These are phyloP conservation scores for Ornithoptera priamus DNA, from an alignment of 2,888 invertebrate genomes.

Conservation along the genomic window DNA sequence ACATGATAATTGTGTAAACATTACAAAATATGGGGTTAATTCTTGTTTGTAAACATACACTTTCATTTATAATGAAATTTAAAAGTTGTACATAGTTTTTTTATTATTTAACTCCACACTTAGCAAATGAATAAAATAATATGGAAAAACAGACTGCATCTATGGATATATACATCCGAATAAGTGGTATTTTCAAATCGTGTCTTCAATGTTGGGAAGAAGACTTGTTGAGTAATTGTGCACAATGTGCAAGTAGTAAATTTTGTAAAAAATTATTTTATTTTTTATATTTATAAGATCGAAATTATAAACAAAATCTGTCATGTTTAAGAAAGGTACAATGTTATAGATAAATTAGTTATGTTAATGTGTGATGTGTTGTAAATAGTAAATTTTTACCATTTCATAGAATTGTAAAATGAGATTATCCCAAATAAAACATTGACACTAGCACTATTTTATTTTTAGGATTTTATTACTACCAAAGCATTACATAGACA, in stretches of 20 bases:
- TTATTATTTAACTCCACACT: constrained; percentile 5
- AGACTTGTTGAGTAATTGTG: constrained; percentile 47
- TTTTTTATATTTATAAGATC: constrained; percentile 70
- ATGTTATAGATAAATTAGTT: constrained; percentile 68
- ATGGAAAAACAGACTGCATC: constrained; percentile 4
- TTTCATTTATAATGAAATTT: neutral
- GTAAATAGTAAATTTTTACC: constrained; percentile 77
- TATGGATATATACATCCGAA: constrained; percentile 9
- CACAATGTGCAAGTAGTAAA: constrained; percentile 68
- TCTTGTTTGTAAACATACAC: neutral
- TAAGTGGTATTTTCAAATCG: constrained; percentile 1
- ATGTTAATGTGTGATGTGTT: constrained; percentile 63
- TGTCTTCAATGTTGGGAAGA: constrained; percentile 13
- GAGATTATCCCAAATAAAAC: constrained; percentile 76
- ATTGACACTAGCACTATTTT: constrained; percentile 58
- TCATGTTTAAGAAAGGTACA: constrained; percentile 72
- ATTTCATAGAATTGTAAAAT: constrained; percentile 74
- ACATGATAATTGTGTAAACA: neutral
- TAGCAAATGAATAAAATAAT: neutral
- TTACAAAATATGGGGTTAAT: neutral
- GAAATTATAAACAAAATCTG: constrained; percentile 56
- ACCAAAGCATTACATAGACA: neutral
- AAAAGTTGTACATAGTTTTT: constrained; percentile 21
- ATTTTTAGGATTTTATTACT: constrained; percentile 24
- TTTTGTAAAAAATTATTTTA: constrained; percentile 71